Evolutionary conservation across 2,888 invertebrate genomes (phyloP).

Genomic region (Sinotaia quadrata): DNA sequence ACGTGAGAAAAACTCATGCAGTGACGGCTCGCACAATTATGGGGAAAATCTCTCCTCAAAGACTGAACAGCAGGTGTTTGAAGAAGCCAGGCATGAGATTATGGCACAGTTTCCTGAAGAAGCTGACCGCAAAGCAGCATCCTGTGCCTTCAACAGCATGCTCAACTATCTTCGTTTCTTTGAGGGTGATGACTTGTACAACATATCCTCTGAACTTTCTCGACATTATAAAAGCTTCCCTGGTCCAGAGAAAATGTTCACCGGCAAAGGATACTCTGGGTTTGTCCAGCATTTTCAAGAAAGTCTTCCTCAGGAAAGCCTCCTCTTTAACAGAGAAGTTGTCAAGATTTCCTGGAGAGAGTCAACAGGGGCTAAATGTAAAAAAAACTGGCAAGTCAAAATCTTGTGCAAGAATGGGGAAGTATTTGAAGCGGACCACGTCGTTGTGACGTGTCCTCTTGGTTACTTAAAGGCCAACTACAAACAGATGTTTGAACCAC

Average conservation of each 20-base stretch:
- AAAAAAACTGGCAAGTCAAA: conserved; percentile 24
- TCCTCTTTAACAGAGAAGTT: conserved; percentile 79
- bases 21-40: too few relatives aligned
- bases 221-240: conserved; percentile 30
- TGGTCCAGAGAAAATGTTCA: conserved; percentile 77
- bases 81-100: conserved; percentile 23
- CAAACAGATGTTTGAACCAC: conserved; percentile 82
- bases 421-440: conserved; percentile 79
- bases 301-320: conserved; percentile 71
- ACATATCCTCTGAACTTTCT: conserved; percentile 42
- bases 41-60: too few relatives aligned
- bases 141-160: conserved; percentile 45
- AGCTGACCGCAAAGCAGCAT: conserved; percentile 32
- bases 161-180: conserved; percentile 49
- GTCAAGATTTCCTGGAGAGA: conserved; percentile 80
- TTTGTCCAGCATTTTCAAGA: conserved; percentile 74
- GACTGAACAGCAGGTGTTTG: too few relatives aligned
- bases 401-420: conserved; percentile 44
- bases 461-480: conserved; percentile 85
- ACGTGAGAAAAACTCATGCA: too few relatives aligned
- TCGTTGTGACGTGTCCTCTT: conserved; percentile 83
- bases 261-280: conserved; percentile 76
- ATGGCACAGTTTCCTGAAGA: conserved; percentile 28
- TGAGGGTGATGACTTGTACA: conserved; percentile 50
- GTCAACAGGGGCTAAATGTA: conserved; percentile 69